Evolutionary conservation across 1,140 invertebrate genomes (phyloP), one percentile per base, ranked within the genome.

Genomic region (Dreissena polymorpha): DNA sequence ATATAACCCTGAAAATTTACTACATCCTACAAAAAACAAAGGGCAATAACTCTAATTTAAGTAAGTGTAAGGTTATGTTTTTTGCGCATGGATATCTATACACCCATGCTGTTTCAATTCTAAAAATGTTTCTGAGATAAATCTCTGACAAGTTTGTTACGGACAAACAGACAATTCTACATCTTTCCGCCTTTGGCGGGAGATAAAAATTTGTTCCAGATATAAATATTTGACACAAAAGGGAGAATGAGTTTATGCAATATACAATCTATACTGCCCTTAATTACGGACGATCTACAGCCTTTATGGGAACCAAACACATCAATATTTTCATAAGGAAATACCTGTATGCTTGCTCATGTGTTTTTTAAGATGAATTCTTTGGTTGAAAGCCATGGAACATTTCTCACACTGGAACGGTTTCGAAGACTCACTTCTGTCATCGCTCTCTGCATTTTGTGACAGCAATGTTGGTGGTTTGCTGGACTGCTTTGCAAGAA

Each of bases 281-380:
- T 39, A 39, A 49, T 6, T 49, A 6, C 5, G 29, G 69, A 18
- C 50, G 6, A 49, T 71, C 1, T n/a, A 2, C 2, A 39, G 3
- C 39, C 8, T 39, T 39, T 2, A 39, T 39, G 39, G 39, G 39
- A 39, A 39, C 39, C 39, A 2, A 39, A 39, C 2, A 39, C 8
- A 39, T 39, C 2, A 39, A 39, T 39, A 39, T 39, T 39, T 39
- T 39, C 39, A 39, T 39, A 39, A 39, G 39, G 39, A 72, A 73
- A 83, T 85, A 93, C 92, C 92, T 88, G 91, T 92, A 80, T 93
- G 92, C 84, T 93, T 93, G 85, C 91, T 91, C 88, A 91, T 90
- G 84, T 93, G 92, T 80, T 93, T 93, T 83, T 92, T 92, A 29
- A 93, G 85, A 84, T 93, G 92, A 68, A 93, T 92, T 67, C 91